phyloP scores from a whole-genome alignment of 2,888 invertebrate species.

The Galerucella nymphaeae region DNA sequence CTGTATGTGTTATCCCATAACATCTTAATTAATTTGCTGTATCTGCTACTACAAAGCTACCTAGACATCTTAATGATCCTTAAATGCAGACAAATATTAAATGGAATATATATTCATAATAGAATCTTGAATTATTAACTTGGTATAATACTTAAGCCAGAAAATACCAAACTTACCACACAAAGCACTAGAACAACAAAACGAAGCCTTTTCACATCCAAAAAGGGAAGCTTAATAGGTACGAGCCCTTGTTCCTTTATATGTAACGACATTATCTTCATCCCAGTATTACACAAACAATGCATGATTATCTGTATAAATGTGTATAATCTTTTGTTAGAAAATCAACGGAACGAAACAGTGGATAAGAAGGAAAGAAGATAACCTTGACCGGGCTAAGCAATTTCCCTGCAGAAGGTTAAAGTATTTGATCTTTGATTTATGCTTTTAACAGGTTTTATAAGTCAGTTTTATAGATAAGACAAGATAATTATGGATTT shows the following conservation, averaged over 20 bases:
- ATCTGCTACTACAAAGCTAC: no score
- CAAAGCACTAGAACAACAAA: slow-evolving; percentile 11
- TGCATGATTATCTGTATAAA: slow-evolving; percentile 34
- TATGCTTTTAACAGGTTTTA: slow-evolving; percentile 22
- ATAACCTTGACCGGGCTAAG: slow-evolving; percentile 32
- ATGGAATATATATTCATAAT: no score
- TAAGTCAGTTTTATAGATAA: slow-evolving; percentile 12
- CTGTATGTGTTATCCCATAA: no score
- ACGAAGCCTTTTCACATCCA: slow-evolving; percentile 17
- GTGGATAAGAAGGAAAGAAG: neutral
- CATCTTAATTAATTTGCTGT: no score
- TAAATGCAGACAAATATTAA: no score
- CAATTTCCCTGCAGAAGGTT: slow-evolving; percentile 27
- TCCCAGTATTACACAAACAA: slow-evolving; percentile 33
- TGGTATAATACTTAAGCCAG: neutral
- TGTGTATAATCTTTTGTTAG: slow-evolving; percentile 37
- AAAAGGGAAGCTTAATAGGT: slow-evolving; percentile 27
- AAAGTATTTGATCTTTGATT: slow-evolving; percentile 22
- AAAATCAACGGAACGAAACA: slow-evolving; percentile 24
- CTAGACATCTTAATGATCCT: no score
- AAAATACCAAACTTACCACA: slow-evolving; percentile 2
- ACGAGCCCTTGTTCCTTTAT: slow-evolving; percentile 36
- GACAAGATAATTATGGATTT: no score
- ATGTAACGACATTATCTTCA: slow-evolving; percentile 36
- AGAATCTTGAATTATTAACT: neutral